phyloP scores from a whole-genome alignment of 2,113 vertebrate genomes.

The Chloroceryle aenea region DNA sequence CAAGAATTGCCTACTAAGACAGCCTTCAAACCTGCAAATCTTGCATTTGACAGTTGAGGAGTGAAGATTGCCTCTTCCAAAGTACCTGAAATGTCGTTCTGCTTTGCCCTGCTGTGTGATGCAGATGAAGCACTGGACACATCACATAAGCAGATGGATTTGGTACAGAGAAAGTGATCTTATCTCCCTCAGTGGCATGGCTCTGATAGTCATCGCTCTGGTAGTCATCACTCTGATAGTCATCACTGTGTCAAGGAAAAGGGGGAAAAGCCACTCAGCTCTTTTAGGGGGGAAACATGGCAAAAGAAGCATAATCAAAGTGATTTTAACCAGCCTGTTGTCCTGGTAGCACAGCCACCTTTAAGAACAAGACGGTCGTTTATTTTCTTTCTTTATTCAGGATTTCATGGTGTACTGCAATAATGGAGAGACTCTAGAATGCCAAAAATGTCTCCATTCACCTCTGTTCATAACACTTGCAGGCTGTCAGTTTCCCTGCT shows the following conservation, averaged over 20 bases:
- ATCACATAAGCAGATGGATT: background rate
- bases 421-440: background rate
- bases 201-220: background rate
- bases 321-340: background rate
- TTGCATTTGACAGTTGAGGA: background rate
- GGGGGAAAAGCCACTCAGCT: background rate
- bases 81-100: background rate
- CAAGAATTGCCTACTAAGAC: background rate
- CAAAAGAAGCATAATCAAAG: background rate
- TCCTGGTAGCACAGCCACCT: background rate
- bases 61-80: background rate
- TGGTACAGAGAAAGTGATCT: background rate
- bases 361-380: background rate
- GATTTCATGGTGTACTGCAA: background rate
- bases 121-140: background rate
- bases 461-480: background rate
- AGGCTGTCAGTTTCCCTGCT: background rate
- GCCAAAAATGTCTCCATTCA: background rate
- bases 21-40: background rate
- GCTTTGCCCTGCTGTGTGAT: background rate
- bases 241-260: background rate
- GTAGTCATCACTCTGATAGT: background rate
- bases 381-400: background rate
- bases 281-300: background rate
- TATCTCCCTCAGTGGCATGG: fast-evolving